Evolutionary conservation across 2,797 vertebrate species (phyloP).

Genomic region (Alfaro cultratus): DNA sequence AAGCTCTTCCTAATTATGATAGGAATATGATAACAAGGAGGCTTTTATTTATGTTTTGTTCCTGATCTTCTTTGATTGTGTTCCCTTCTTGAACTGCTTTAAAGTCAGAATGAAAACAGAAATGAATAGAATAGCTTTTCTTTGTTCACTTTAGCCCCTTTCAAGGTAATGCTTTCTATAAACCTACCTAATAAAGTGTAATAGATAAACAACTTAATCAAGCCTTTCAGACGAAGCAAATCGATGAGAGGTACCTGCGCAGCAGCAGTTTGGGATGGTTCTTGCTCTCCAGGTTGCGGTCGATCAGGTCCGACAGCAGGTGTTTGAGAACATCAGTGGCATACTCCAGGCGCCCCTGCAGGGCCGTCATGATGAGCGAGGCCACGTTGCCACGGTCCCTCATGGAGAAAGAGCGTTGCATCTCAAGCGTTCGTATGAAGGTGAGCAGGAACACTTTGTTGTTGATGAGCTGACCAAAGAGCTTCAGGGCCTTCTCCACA

Average conservation of each 20-base stretch:
- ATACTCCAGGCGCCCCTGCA: constrained; percentile 94
- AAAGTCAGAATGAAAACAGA: constrained; percentile 4
- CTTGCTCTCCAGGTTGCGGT: constrained; percentile 98
- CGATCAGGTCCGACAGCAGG: constrained; percentile 95
- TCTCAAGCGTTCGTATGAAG: constrained; percentile 95
- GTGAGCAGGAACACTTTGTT: constrained; percentile 98
- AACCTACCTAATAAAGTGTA: background rate
- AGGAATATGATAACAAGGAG: background rate
- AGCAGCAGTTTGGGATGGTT: constrained; percentile 97
- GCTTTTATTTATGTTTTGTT: constrained; percentile 6
- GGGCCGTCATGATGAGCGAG: constrained; percentile 97
- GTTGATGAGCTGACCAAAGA: constrained; percentile 97
- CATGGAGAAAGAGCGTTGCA: constrained; percentile 98
- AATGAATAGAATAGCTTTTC: background rate
- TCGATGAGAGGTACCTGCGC: constrained; percentile 83
- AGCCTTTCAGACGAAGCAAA: background rate
- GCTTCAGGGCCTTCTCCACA: constrained; percentile 96
- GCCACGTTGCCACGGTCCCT: constrained; percentile 96
- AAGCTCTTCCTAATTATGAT: constrained; percentile 12
- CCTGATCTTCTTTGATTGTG: background rate
- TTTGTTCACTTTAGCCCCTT: constrained; percentile 3
- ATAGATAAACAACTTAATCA: constrained; percentile 1
- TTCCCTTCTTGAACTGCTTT: constrained; percentile 15
- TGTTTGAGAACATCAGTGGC: constrained; percentile 97
- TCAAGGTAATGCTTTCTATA: background rate